phyloP scores from a whole-genome alignment of 2,797 vertebrate species.

The Artibeus lituratus region DNA sequence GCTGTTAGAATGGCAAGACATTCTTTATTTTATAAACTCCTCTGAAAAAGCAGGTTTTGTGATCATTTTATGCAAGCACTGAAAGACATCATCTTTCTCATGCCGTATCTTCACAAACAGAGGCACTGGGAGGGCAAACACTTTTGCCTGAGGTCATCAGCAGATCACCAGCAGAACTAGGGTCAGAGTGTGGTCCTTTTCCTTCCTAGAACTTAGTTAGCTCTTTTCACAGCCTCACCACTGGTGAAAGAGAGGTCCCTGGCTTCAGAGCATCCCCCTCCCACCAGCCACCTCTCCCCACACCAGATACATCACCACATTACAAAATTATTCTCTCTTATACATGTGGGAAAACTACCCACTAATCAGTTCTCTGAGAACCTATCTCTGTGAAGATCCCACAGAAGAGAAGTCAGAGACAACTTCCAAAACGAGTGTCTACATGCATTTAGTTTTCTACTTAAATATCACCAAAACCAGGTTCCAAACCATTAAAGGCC shows the following conservation, averaged over 20 bases:
- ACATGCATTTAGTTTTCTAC: neutral
- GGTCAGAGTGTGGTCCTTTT: neutral
- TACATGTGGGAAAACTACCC: neutral
- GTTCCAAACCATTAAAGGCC: neutral
- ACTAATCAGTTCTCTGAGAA: neutral
- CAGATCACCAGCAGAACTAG: neutral
- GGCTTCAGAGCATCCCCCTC: neutral
- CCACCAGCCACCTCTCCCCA: neutral
- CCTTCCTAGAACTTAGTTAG: neutral
- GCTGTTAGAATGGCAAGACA: conserved; percentile 32
- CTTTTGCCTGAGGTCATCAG: neutral
- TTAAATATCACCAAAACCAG: neutral
- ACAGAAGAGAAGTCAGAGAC: neutral
- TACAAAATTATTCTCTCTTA: neutral
- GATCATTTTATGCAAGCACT: neutral
- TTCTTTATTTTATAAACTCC: neutral
- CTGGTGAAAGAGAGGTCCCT: neutral
- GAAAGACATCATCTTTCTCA: neutral
- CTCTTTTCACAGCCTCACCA: neutral
- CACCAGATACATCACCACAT: neutral
- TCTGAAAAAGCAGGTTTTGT: neutral
- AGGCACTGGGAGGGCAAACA: neutral
- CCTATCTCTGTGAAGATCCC: neutral
- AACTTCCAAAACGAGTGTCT: neutral
- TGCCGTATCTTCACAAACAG: neutral